Evolutionary conservation across 2,888 invertebrate species (phyloP).

Genomic region (Poecilus cupreus): DNA sequence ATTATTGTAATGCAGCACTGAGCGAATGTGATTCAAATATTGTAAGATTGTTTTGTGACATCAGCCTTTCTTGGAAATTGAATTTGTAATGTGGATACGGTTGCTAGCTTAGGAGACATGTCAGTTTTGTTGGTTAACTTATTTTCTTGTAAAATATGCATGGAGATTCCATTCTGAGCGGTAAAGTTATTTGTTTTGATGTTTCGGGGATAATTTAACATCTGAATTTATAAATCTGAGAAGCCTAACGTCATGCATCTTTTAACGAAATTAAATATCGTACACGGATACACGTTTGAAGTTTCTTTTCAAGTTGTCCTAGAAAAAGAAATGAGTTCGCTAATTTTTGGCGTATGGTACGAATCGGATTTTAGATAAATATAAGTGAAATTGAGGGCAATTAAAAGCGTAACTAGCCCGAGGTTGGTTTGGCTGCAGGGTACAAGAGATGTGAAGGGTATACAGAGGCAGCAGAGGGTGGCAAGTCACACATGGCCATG

Average conservation of each 20-base stretch:
- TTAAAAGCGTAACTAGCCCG: constrained; percentile 40
- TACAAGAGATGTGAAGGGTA: not conserved
- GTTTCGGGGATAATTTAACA: constrained; percentile 20
- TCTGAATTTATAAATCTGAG: not conserved
- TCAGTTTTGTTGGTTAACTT: constrained; percentile 41
- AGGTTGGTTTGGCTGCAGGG: not conserved
- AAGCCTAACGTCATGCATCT: not conserved
- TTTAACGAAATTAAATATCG: not conserved
- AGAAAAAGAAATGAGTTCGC: no score
- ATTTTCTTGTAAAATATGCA: constrained; percentile 41
- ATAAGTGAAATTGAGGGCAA: constrained; percentile 36
- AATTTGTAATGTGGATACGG: constrained; percentile 44
- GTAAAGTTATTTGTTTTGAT: constrained; percentile 43
- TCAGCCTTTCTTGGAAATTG: constrained; percentile 36
- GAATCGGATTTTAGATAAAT: constrained; percentile 17
- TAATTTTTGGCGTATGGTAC: no score
- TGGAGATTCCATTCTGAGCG: not conserved
- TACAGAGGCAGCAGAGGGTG: not conserved
- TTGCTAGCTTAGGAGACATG: constrained; percentile 3
- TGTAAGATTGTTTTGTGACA: constrained; percentile 25
- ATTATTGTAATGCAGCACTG: not conserved
- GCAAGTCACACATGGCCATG: constrained; percentile 49
- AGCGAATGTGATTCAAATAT: not conserved
- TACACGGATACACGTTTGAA: no score
- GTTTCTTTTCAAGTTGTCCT: no score